phyloP scores from a whole-genome alignment of 1,140 invertebrate genomes.

The Nasonia vitripennis region DNA sequence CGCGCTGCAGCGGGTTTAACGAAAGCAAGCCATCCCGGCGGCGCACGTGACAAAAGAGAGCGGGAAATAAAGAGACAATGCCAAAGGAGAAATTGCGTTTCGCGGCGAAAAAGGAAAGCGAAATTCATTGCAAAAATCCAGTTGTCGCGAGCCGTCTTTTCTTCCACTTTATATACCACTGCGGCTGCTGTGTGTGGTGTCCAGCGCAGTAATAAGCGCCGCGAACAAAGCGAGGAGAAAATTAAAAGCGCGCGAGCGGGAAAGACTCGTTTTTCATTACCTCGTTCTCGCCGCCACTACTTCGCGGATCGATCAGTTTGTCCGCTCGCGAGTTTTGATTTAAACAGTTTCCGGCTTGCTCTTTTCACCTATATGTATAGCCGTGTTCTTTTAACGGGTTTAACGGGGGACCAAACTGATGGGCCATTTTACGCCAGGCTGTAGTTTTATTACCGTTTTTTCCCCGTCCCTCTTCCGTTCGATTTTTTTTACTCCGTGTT shows the following conservation, averaged over 20 bases:
- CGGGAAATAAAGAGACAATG: not conserved
- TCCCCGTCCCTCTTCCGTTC: not conserved
- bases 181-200: not conserved
- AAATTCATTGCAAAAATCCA: conserved; percentile 19
- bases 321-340: conserved; percentile 2
- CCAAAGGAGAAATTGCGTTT: not conserved
- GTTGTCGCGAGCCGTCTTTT: not conserved
- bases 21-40: not conserved
- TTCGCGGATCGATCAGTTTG: not conserved
- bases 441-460: not conserved
- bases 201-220: not conserved
- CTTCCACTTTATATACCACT: not conserved
- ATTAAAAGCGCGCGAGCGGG: not conserved
- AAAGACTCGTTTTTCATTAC: not conserved
- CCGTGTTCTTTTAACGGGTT: not conserved
- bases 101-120: not conserved
- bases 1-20: not conserved
- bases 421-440: not conserved
- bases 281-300: not conserved
- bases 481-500: conserved; percentile 3
- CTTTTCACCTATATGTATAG: not conserved
- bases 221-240: not conserved
- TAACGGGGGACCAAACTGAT: not conserved
- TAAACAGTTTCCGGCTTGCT: not conserved
- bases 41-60: not conserved